Evolutionary conservation across 2,797 vertebrate genomes (phyloP).

Genomic region (Acipenser transmontanus): DNA sequence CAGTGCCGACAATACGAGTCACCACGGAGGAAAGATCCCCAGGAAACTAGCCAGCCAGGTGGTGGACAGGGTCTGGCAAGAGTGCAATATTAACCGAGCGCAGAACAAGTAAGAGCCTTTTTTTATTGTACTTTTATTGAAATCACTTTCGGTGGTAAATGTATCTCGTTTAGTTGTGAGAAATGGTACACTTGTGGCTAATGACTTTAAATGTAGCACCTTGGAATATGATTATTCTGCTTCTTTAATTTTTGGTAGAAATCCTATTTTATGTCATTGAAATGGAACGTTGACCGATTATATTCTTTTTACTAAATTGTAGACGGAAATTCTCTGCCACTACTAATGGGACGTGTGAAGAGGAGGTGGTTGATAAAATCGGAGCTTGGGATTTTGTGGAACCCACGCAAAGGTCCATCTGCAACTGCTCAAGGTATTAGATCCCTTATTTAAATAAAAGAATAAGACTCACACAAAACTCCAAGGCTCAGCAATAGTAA

Average conservation of each 20-base stretch:
- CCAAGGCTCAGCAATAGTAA: too few species aligned
- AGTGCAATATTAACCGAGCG: slow-evolving; percentile 94
- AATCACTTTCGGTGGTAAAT: neutral
- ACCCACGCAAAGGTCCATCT: slow-evolving; percentile 81
- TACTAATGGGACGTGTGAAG: slow-evolving; percentile 79
- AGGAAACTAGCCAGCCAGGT: slow-evolving; percentile 84
- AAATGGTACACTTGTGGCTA: too few species aligned
- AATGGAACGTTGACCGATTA: neutral
- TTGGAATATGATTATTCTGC: too few species aligned
- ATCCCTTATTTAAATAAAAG: too few species aligned
- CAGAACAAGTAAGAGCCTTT: slow-evolving; percentile 78
- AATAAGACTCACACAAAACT: too few species aligned
- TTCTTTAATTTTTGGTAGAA: too few species aligned
- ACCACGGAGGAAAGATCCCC: slow-evolving; percentile 92
- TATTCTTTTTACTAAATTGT: neutral
- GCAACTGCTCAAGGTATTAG: slow-evolving; percentile 85
- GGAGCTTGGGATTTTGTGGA: slow-evolving; percentile 92
- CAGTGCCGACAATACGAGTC: slow-evolving; percentile 81
- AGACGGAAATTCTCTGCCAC: slow-evolving; percentile 88
- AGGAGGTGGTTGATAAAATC: slow-evolving; percentile 71
- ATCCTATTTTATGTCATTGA: too few species aligned
- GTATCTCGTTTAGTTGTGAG: too few species aligned
- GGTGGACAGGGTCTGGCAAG: slow-evolving; percentile 94
- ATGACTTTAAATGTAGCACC: too few species aligned
- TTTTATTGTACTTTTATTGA: neutral